These are phyloP conservation scores for Actinia equina DNA, from an alignment of 64 coral and sea anemone genomes.

Conservation along the genomic window DNA sequence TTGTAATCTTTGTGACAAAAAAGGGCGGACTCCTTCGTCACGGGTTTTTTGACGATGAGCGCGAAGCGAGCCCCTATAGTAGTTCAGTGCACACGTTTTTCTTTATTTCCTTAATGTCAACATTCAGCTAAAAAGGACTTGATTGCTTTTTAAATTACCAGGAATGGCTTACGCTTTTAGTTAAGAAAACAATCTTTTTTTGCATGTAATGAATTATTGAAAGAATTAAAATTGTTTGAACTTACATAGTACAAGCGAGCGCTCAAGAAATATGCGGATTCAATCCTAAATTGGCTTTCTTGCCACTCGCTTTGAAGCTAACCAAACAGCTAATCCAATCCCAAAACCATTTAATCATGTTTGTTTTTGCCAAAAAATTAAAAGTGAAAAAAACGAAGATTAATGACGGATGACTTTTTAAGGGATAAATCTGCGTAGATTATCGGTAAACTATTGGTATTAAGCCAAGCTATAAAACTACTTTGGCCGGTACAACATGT, in stretches of 20 bases:
- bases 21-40: background rate
- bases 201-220: background rate
- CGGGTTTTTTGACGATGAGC: background rate
- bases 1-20: background rate
- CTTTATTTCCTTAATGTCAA: background rate
- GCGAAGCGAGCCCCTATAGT: background rate
- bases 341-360: background rate
- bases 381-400: constrained; percentile 1
- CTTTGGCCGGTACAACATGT: background rate
- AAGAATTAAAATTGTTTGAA: background rate
- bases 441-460: background rate
- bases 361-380: constrained; percentile 5
- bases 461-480: background rate
- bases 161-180: background rate
- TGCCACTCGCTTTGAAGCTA: background rate
- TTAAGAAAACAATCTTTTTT: background rate
- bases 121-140: background rate
- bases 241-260: background rate
- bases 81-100: background rate
- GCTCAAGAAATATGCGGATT: background rate
- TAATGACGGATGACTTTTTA: background rate
- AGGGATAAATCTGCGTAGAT: background rate
- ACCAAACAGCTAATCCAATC: background rate
- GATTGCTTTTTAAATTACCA: background rate
- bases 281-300: background rate